Conservation (phyloP, 2,113 vertebrate species). For the Triplophysa tibetana region DNA sequence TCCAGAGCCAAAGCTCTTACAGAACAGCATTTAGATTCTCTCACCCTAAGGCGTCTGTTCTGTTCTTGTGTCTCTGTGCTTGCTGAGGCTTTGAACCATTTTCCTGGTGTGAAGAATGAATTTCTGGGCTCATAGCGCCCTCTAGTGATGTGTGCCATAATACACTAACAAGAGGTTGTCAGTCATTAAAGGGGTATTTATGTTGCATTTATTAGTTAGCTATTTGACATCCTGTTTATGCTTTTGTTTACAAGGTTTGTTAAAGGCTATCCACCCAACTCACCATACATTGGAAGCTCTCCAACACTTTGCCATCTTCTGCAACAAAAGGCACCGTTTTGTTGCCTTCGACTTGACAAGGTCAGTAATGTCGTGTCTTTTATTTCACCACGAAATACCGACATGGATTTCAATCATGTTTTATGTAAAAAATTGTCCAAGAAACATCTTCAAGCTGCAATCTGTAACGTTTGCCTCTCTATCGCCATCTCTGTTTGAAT, state of each 20-base stretch:
- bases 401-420: not conserved
- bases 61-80: not conserved
- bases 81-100: slow-evolving; percentile 34
- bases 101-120: slow-evolving; percentile 6
- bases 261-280: slow-evolving; percentile 97
- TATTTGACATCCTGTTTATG: not conserved
- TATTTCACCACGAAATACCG: not conserved
- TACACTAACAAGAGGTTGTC: no score
- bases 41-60: not conserved
- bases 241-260: slow-evolving; percentile 78
- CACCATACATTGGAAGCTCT: slow-evolving; percentile 95
- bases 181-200: not conserved
- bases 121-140: slow-evolving; percentile 59
- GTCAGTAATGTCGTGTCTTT: slow-evolving; percentile 60
- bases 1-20: slow-evolving; percentile 6
- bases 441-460: not conserved
- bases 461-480: no score
- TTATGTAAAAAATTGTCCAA: not conserved
- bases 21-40: not conserved
- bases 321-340: slow-evolving; percentile 92
- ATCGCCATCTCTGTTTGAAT: no score
- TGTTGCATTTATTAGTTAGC: not conserved
- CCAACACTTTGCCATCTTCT: slow-evolving; percentile 95
- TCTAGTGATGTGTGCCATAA: slow-evolving; percentile 54
- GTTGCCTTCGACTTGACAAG: slow-evolving; percentile 93